Conservation (phyloP, 2,797 vertebrate species). For the Gobionotothen gibberifrons region DNA sequence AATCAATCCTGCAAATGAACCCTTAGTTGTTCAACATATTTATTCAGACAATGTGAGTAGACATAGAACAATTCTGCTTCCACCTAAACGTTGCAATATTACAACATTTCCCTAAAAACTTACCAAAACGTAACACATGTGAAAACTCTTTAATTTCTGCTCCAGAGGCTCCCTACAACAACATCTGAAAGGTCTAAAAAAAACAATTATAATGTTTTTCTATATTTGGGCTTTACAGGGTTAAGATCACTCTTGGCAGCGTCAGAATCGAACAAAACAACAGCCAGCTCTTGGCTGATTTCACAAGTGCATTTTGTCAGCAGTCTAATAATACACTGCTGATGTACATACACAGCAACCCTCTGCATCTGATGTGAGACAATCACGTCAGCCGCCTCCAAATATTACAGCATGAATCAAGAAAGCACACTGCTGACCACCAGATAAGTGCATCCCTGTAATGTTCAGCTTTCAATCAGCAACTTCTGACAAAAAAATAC, state of each 20-base stretch:
- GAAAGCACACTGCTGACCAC: slow-evolving; percentile 12
- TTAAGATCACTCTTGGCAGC: slow-evolving; percentile 9
- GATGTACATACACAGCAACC: slow-evolving; percentile 20
- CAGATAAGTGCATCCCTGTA: background rate
- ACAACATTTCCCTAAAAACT: too few species aligned
- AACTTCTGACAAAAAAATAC: background rate
- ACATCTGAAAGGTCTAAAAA: too few species aligned
- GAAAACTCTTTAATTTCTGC: too few species aligned
- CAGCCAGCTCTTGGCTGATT: slow-evolving; percentile 46
- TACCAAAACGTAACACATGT: too few species aligned
- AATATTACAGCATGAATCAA: slow-evolving; percentile 31
- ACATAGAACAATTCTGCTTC: too few species aligned
- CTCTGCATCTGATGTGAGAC: slow-evolving; percentile 9
- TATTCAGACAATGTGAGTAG: too few species aligned
- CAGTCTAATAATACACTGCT: slow-evolving; percentile 25
- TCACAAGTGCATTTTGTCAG: slow-evolving; percentile 34
- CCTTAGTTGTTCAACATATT: too few species aligned
- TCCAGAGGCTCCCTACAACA: too few species aligned
- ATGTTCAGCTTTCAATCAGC: background rate
- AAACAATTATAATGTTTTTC: too few species aligned
- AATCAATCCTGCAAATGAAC: too few species aligned
- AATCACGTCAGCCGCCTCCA: slow-evolving; percentile 13
- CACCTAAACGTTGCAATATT: too few species aligned
- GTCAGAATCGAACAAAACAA: slow-evolving; percentile 17
- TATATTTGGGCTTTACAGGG: too few species aligned